phyloP scores from a whole-genome alignment of 2,797 vertebrate genomes.

The Chrosomus eos region DNA sequence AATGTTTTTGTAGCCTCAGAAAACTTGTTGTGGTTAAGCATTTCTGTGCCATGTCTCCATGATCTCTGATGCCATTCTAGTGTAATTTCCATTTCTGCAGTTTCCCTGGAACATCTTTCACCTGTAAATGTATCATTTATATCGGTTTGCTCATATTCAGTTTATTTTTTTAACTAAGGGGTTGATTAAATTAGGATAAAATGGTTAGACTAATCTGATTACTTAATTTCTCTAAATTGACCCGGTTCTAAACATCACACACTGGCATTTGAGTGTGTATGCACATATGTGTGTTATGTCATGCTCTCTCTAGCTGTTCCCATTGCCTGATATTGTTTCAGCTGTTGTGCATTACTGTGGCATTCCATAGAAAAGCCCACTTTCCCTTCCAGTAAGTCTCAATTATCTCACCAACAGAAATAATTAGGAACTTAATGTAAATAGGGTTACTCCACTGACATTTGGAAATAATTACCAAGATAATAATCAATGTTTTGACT shows the following conservation, averaged over 20 bases:
- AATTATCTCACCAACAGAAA: conserved; percentile 50
- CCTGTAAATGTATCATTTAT: conserved; percentile 12
- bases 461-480: conserved; percentile 48
- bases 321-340: conserved; percentile 74
- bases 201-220: conserved; percentile 67
- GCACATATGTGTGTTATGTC: conserved; percentile 31
- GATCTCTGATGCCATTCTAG: conserved; percentile 22
- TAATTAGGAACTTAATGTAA: conserved; percentile 53
- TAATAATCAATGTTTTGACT: conserved; percentile 38
- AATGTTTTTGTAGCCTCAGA: neutral
- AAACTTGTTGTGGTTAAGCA: neutral
- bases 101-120: neutral
- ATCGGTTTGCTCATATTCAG: conserved; percentile 28
- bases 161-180: conserved; percentile 30
- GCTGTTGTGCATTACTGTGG: conserved; percentile 81
- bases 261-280: neutral
- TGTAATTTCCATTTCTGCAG: neutral
- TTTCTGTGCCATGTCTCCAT: neutral
- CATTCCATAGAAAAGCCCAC: conserved; percentile 67
- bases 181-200: conserved; percentile 68
- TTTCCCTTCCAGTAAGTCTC: conserved; percentile 56
- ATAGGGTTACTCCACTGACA: conserved; percentile 31
- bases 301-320: conserved; percentile 62
- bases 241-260: conserved; percentile 51
- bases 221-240: conserved; percentile 52